Evolutionary conservation across 2,113 vertebrate species (phyloP).

Genomic region (Neoarius graeffei): DNA sequence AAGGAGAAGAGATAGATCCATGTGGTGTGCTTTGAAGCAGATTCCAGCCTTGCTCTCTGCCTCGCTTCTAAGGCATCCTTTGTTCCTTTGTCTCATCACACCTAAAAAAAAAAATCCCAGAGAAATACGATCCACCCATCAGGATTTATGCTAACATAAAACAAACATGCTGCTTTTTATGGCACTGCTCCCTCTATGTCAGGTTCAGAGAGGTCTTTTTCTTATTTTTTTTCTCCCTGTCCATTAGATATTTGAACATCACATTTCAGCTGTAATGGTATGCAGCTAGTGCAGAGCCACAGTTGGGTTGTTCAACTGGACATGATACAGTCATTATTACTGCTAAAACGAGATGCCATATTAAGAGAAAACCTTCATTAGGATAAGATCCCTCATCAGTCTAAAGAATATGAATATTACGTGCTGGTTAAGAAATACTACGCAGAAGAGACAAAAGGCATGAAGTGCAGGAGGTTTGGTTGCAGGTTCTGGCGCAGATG

Average conservation of each 20-base stretch:
- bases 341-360: constrained; percentile 8
- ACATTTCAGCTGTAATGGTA: constrained; percentile 60
- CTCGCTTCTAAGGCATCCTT: constrained; percentile 82
- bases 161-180: constrained; percentile 61
- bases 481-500: constrained; percentile 12
- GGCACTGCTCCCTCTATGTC: constrained; percentile 45
- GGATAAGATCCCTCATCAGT: background rate
- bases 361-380: background rate
- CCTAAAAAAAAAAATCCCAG: constrained; percentile 71
- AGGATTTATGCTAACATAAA: constrained; percentile 64
- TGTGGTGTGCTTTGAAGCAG: constrained; percentile 92
- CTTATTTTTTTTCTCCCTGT: constrained; percentile 53
- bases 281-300: constrained; percentile 56
- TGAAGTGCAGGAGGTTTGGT: constrained; percentile 34
- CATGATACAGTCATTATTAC: constrained; percentile 54
- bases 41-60: constrained; percentile 90
- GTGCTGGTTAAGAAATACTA: background rate
- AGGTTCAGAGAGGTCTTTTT: constrained; percentile 46
- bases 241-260: constrained; percentile 51
- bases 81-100: constrained; percentile 86
- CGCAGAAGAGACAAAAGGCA: constrained; percentile 37
- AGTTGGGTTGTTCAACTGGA: constrained; percentile 57
- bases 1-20: constrained; percentile 93
- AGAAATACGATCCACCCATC: constrained; percentile 74
- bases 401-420: constrained; percentile 7